Evolutionary conservation across 2,888 invertebrate genomes (phyloP), one percentile per base, ranked within the genome.

Genomic region (Rhaphigaster nebulosa): DNA sequence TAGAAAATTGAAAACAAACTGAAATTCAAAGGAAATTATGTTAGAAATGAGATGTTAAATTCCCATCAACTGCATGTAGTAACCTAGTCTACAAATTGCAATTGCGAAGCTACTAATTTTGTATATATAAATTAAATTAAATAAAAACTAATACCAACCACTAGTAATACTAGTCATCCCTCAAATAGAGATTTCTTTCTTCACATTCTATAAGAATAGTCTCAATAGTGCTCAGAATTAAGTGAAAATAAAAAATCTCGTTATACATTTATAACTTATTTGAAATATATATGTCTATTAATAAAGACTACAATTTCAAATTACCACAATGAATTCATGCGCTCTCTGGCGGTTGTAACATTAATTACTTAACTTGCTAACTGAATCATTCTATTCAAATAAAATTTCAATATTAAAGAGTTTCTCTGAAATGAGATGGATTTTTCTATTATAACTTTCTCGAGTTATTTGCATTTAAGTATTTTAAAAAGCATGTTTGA

Each of bases 291-390:
- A 18, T 12, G 26, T n/a, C 6, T 29, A n/a, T n/a, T 0, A 52
- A n/a, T 45, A 50, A 87, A 50, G 5, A 50, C 6, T 5, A 50
- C 20, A 13, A 87, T 87, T 87, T 50, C 87, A 87, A 87, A 87
- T n/a, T n/a, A 52, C 1, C n/a, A 45, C 26, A 34, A 56, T 56
- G 88, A 88, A 54, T 29, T 56, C 38, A 54, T 88, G 56, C 88
- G 88, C 88, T 88, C 56, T 88, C 88, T 88, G 88, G 88, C 88
- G 88, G 88, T 50, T 56, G 8, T 52, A 13, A 6, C 38, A 50
- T 38, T 54, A 88, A 88, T 88, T 88, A 54, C 38, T 88, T 34
- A 34, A 54, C 50, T 38, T 88, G 88, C 88, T 88, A 56, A 54
- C 54, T 88, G 38, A 54, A 88, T 88, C 50, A 29, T 76, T 76